A percentile compares a stretch with the other conserved stretches of the same genome.
phyloP scores from a whole-genome alignment of 1,140 invertebrate species.

The Drosophila kikkawai region DNA sequence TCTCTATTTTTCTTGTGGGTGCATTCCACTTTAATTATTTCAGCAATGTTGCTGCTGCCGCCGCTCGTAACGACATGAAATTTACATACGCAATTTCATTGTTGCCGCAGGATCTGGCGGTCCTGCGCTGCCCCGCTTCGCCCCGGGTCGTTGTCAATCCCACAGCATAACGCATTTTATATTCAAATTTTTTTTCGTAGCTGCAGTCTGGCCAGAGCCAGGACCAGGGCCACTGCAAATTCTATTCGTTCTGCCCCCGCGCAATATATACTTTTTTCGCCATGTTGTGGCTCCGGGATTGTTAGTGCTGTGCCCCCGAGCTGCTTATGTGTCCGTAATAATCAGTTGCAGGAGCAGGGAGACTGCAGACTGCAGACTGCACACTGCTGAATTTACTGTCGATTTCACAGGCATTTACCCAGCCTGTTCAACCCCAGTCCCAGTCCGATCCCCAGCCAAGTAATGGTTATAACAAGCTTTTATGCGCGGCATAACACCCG shows the following conservation, averaged over 20 bases:
- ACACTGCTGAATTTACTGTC: conserved; percentile 66
- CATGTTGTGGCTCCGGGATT: conserved; percentile 29
- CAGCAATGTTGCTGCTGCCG: conserved; percentile 69
- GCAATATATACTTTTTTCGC: conserved; percentile 25
- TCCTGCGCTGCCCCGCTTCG: conserved; percentile 25
- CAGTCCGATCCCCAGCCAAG: conserved; percentile 5
- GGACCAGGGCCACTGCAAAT: conserved; percentile 56
- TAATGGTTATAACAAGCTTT: conserved; percentile 38
- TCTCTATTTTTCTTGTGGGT: conserved; percentile 42
- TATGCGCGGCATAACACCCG: conserved; percentile 44
- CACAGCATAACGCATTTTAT: conserved; percentile 78
- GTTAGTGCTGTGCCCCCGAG: conserved; percentile 19
- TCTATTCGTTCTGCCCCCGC: conserved; percentile 43
- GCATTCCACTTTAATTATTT: conserved; percentile 83
- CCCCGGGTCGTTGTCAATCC: conserved; percentile 13
- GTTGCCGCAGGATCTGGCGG: conserved; percentile 76
- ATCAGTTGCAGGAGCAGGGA: conserved; percentile 64
- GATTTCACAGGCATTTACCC: conserved; percentile 75
- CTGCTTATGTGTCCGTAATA: conserved; percentile 64
- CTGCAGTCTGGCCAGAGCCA: conserved; percentile 57
- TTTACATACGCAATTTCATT: conserved; percentile 84
- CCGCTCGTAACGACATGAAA: conserved; percentile 80
- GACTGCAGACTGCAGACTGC: conserved; percentile 17
- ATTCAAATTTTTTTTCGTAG: conserved; percentile 75
- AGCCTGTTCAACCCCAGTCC: conserved; percentile 13